Percentiles rank a stretch among this genome's conserved stretches.
These are phyloP conservation scores for Leptogaster cylindrica DNA, from an alignment of 2,888 invertebrate species.

Conservation along the genomic window DNA sequence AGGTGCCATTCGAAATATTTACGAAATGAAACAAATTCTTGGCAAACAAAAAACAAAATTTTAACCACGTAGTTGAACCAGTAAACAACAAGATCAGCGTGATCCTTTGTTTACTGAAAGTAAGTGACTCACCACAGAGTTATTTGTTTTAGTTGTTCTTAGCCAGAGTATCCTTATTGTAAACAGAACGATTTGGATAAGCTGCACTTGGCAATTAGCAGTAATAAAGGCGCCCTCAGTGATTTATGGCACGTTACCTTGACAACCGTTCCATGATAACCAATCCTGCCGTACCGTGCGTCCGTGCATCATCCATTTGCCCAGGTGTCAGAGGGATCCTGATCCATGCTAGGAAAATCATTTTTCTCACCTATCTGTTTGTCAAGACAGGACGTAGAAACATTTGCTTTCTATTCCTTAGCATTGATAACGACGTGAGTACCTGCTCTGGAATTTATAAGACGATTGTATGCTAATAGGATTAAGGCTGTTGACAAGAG, in stretches of 20 bases:
- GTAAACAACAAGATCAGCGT: no score
- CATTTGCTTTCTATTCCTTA: constrained; percentile 10
- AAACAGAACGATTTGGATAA: no score
- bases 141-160: no score
- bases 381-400: background rate
- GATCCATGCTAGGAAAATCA: background rate
- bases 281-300: constrained; percentile 2
- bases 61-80: no score
- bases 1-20: no score
- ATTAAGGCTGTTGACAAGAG: constrained; percentile 42
- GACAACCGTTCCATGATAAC: background rate
- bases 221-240: constrained; percentile 16
- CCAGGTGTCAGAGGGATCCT: constrained; percentile 10
- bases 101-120: no score
- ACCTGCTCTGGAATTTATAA: constrained; percentile 38
- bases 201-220: constrained; percentile 11
- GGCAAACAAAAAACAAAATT: no score
- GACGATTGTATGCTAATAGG: constrained; percentile 44
- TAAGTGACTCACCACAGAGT: no score
- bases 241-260: constrained; percentile 12
- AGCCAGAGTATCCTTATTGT: no score
- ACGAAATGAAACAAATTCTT: no score
- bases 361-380: constrained; percentile 18
- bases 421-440: constrained; percentile 17
- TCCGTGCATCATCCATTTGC: background rate